These are phyloP conservation scores for Merops nubicus DNA, from an alignment of 2,113 vertebrate genomes.

Conservation along the genomic window DNA sequence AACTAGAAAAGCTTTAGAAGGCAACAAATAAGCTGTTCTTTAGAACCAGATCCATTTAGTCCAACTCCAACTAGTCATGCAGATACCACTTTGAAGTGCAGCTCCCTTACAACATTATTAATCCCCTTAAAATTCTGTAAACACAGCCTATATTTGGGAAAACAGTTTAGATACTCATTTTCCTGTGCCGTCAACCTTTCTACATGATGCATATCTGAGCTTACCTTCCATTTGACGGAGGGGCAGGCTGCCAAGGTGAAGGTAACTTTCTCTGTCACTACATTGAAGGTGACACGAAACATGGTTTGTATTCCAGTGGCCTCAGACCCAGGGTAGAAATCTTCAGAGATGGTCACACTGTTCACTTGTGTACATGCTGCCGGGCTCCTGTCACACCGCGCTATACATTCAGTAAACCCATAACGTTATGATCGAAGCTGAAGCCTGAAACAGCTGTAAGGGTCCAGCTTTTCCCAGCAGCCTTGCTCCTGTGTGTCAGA, in stretches of 20 bases:
- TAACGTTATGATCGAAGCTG: not conserved
- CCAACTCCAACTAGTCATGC: not conserved
- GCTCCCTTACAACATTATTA: not conserved
- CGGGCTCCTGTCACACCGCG: not conserved
- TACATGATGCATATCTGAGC: not conserved
- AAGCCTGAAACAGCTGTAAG: conserved; percentile 29
- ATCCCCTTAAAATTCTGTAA: not conserved
- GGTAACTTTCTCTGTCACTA: conserved; percentile 52
- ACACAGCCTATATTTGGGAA: not conserved
- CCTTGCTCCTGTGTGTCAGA: conserved; percentile 56
- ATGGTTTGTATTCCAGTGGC: conserved; percentile 21
- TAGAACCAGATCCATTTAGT: not conserved
- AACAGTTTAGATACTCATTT: not conserved
- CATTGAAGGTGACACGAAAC: conserved; percentile 53
- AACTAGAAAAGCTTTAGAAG: not conserved
- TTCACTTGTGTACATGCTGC: conserved; percentile 14
- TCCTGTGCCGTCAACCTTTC: not conserved
- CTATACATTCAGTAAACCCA: not conserved
- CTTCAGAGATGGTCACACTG: not conserved
- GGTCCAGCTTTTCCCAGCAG: conserved; percentile 32
- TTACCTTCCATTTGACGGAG: conserved; percentile 35
- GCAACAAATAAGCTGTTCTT: not conserved
- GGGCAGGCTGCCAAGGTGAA: conserved; percentile 47
- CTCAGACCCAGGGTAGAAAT: not conserved
- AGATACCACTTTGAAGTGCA: not conserved